Evolutionary conservation across 2,888 invertebrate genomes (phyloP), one percentile per base, ranked within the genome.

Genomic region (Euphydryas editha): DNA sequence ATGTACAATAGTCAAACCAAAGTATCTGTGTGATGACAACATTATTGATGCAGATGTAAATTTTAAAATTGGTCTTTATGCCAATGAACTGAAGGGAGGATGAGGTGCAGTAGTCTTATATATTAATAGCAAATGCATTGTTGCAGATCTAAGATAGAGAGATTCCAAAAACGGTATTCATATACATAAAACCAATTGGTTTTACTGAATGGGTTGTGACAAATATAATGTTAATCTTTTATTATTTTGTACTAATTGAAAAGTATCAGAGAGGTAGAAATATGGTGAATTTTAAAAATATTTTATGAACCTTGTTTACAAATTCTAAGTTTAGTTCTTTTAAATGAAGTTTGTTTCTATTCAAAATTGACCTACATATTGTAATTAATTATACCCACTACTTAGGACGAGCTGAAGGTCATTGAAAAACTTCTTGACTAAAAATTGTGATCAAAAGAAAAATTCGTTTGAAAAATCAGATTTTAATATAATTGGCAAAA

Each of bases 121-220:
- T 61, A 49, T 55, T 49, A 67, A 46, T 60, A 42, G 70, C 62
- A 74, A 75, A 71, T 51, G 42, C 67, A 66, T 67, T 67, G 65
- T 73, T 68, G 76, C 68, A 70, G 65, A 78, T 78, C 65, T 68
- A 71, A 73, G 77, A 80, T 78, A 75, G 71, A 70, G 76, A 75
- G 76, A 80, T 74, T 72, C 76, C 76, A 71, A 79, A 79, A 81
- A 78, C 77, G 75, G 79, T 73, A 73, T 73, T 74, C 73, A 72
- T 68, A 72, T 74, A 76, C 68, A 76, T 77, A 76, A 76, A 80
- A 76, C 75, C 76, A 77, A 76, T 74, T 77, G 77, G 75, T 75
- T 71, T 72, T 76, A 74, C 69, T 63, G 73, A 72, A 72, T 73
- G 70, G 70, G 75, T n/a, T 75, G 73, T 80, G 80, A 79, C 81